A percentile compares a stretch with the other conserved stretches of the same genome.
phyloP scores from a whole-genome alignment of 2,797 vertebrate species.

The Periophthalmus magnuspinnatus region DNA sequence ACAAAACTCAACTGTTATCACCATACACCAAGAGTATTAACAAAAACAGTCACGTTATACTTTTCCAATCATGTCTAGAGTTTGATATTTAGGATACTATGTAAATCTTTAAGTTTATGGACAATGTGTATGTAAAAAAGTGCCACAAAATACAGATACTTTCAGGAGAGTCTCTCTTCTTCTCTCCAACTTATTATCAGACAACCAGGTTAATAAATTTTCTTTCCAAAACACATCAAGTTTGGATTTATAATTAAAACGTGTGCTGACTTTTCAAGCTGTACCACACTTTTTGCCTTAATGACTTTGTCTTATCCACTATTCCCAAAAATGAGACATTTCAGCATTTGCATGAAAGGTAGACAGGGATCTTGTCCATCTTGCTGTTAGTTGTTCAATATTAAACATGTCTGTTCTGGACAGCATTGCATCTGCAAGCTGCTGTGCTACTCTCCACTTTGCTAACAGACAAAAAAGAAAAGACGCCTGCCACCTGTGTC shows the following conservation, averaged over 20 bases:
- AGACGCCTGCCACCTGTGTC: constrained; percentile 47
- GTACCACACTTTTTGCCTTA: neutral
- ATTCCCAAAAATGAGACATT: constrained; percentile 26
- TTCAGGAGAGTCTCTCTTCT: neutral
- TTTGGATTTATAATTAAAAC: constrained; percentile 2
- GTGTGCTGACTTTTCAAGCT: neutral
- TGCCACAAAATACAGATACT: neutral
- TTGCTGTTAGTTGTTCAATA: constrained; percentile 25
- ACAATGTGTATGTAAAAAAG: neutral
- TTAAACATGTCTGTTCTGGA: constrained; percentile 37
- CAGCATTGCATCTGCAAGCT: constrained; percentile 23
- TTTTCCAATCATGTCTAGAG: neutral
- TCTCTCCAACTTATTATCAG: neutral
- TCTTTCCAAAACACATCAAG: constrained; percentile 9
- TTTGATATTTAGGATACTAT: neutral
- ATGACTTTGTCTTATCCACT: constrained; percentile 23
- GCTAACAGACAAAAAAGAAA: constrained; percentile 66
- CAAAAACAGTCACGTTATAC: neutral
- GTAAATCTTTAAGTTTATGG: neutral
- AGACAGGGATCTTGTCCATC: constrained; percentile 25
- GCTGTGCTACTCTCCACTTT: constrained; percentile 49
- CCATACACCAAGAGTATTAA: no score
- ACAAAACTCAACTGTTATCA: no score
- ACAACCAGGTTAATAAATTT: neutral
- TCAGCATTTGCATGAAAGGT: constrained; percentile 15